Evolutionary conservation across 2,888 invertebrate genomes (phyloP), one percentile per base, ranked within the genome.

Genomic region (Eupeodes luniger): DNA sequence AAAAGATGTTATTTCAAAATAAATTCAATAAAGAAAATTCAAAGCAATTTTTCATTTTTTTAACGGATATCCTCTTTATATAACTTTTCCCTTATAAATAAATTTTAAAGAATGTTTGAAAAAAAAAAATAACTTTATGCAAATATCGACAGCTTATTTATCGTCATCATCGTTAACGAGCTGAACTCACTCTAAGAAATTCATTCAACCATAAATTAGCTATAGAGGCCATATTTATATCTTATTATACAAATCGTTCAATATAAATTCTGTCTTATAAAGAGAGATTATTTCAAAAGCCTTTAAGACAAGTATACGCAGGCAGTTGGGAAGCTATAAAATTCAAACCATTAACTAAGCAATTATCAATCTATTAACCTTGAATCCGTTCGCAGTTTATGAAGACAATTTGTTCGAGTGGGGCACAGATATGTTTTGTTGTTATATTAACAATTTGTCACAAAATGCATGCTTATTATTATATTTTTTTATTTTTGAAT

Each of bases 361-460:
- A 87, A 83, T 83, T 76, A 83, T 87, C 72, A 87, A 87, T 75
- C 79, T 70, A 86, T 86, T 86, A 85, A 66, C 79, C 79, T 75
- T 79, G 75, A 79, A 78, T 78, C 19, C 57, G 70, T 40, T 40
- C 72, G 6, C 82, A 51, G 75, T 75, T 79, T 75, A 82, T 82
- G 49, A 62, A 69, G 64, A 75, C 82, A 76, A 86, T 79, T 83
- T 76, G 59, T 69, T 82, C 61, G 14, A 80, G 79, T 59, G 59
- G 59, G 59, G 49, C 76, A 47, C 12, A 74, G 62, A 4, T 62
- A 62, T 40, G 55, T 40, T 51, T 64, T 75, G 51, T 36, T 19
- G 4, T 53, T 49, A 72, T 72, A 44, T 74, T 66, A 47, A 77
- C 74, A 61, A 53, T 51, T 79, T 69, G 19, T 27, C 53, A 47